Evolutionary conservation across 2,113 vertebrate genomes (phyloP).

Genomic region (Larimichthys polyactis): DNA sequence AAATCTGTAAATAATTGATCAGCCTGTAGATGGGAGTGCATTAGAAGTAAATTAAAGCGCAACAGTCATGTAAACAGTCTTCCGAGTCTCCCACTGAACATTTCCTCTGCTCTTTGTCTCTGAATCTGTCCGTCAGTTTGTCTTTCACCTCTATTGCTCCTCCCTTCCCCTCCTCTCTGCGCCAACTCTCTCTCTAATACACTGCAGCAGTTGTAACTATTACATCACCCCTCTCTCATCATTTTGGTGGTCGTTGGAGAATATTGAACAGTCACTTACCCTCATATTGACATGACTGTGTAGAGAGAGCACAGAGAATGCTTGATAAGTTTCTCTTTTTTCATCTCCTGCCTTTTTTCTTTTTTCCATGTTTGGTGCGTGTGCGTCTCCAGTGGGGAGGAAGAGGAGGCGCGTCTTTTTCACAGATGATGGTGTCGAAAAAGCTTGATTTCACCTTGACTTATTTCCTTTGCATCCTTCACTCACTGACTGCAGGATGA

Average conservation of each 20-base stretch:
- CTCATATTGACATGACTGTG: slow-evolving; percentile 70
- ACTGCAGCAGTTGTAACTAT: slow-evolving; percentile 78
- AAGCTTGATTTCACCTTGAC: slow-evolving; percentile 71
- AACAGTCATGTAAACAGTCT: slow-evolving; percentile 58
- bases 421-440: slow-evolving; percentile 37
- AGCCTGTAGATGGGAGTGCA: slow-evolving; percentile 46
- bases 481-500: slow-evolving; percentile 59
- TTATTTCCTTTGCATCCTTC: slow-evolving; percentile 65
- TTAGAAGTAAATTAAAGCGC: slow-evolving; percentile 57
- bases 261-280: slow-evolving; percentile 78
- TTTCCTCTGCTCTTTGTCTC: slow-evolving; percentile 53
- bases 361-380: slow-evolving; percentile 2
- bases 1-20: slow-evolving; percentile 71
- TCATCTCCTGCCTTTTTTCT: slow-evolving; percentile 29
- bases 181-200: slow-evolving; percentile 64
- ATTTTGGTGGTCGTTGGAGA: slow-evolving; percentile 71
- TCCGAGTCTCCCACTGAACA: slow-evolving; percentile 20
- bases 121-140: slow-evolving; percentile 53
- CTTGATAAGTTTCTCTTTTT: slow-evolving; percentile 40
- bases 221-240: slow-evolving; percentile 67
- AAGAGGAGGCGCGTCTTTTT: slow-evolving; percentile 21
- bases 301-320: slow-evolving; percentile 53
- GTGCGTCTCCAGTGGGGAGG: slow-evolving; percentile 12
- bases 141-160: slow-evolving; percentile 43
- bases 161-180: slow-evolving; percentile 45